phyloP scores from a whole-genome alignment of 2,113 vertebrate genomes.

The Cephalopholis sonnerati region DNA sequence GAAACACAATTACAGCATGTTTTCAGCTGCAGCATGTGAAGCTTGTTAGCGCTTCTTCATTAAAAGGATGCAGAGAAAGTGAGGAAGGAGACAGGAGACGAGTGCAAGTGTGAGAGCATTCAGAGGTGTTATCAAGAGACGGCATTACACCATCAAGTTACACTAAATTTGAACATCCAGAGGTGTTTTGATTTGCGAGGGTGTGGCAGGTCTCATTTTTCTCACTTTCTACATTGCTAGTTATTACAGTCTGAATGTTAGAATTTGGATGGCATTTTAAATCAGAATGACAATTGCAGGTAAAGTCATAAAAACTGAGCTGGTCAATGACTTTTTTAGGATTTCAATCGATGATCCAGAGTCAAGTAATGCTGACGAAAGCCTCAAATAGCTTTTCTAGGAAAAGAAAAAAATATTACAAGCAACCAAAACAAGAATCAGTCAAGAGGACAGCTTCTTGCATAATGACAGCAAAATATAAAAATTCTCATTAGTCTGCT shows the following conservation, averaged over 20 bases:
- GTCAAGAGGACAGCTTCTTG: not conserved
- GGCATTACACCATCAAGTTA: not conserved
- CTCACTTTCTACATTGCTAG: not conserved
- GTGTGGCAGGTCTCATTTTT: not conserved
- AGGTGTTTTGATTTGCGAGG: slow-evolving; percentile 25
- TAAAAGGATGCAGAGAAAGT: slow-evolving; percentile 18
- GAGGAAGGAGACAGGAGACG: not conserved
- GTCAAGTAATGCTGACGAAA: not conserved
- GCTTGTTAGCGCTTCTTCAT: slow-evolving; percentile 69
- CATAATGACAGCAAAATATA: too few relatives aligned
- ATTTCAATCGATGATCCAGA: not conserved
- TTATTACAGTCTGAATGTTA: not conserved
- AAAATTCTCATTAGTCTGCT: too few relatives aligned
- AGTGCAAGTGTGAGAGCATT: slow-evolving; percentile 7
- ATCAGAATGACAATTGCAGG: too few relatives aligned
- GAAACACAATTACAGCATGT: slow-evolving; percentile 14
- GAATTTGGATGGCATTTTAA: not conserved
- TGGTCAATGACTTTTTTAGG: not conserved
- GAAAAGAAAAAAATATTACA: not conserved
- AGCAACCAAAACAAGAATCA: not conserved
- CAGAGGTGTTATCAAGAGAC: not conserved
- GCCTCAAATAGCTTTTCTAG: too few relatives aligned
- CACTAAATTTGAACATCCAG: slow-evolving; percentile 6
- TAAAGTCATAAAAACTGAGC: not conserved
- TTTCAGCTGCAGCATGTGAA: slow-evolving; percentile 43